Base-by-base conservation (phyloP, 2,888 invertebrate species). In the Chrysodeixis includens region DNA sequence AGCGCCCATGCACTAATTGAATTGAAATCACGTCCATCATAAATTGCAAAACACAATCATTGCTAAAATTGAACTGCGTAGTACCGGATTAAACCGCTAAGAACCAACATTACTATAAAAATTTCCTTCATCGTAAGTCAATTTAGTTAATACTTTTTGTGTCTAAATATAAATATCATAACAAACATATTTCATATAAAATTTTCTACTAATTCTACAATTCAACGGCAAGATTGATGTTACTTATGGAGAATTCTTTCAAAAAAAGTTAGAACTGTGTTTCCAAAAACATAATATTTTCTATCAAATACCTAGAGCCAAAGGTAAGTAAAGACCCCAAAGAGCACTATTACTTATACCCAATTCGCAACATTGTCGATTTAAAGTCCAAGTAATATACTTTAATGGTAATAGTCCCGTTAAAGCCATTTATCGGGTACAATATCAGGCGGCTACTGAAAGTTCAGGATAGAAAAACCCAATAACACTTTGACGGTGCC, bases 21-120 rank as follows among this genome's bases (percentile, higher is more conserved):
- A 49, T 49, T 49, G 46, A 10, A 49, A 49, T 49, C 46, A 49
- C 16, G 46, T 49, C 46, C 9, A 20, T 20, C 46, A 49, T 49
- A 49, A 49, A 49, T 49, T 18, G 46, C 20, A 18, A 8, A 10
- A 18, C 18, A 49, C 18, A 49, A 49, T 9, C 10, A 16, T 49
- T 18, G 16, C 20, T 49, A 49, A 49, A 49, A 49, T 49, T 49
- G 20, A 18, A 20, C 20, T 49, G 20, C 46, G 46, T 49, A 49
- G 46, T 49, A 40, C 40, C 40, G 6, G n/a, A 40, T n/a, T 5
- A n/a, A 40, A n/a, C 40, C 40, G 40, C 40, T n/a, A 40, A n/a
- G 6, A 40, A n/a, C 40, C n/a, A 5, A 40, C 40, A n/a, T 40
- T 40, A 7, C 6, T n/a, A n/a, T n/a, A n/a, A n/a, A 4, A 1